Percentiles rank a stretch among this genome's conserved stretches.
phyloP scores from a whole-genome alignment of 2,888 invertebrate genomes.

The Dorcus hopei region DNA sequence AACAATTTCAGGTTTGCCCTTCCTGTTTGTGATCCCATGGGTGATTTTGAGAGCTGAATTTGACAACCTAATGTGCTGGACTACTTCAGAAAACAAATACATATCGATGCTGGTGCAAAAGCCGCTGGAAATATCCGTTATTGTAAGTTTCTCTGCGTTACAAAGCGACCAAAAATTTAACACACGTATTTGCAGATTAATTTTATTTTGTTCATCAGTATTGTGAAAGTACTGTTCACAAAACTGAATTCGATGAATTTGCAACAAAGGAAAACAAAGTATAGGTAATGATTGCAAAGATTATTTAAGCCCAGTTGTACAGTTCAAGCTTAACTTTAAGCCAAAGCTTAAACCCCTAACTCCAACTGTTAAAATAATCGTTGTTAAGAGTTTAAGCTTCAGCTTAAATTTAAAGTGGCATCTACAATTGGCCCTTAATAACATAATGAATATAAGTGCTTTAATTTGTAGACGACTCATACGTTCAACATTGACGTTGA shows the following conservation, averaged over 20 bases:
- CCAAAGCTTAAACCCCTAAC: too few relatives aligned
- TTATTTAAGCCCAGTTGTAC: too few relatives aligned
- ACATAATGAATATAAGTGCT: conserved; percentile 2
- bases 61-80: conserved; percentile 62
- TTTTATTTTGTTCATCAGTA: conserved; percentile 61
- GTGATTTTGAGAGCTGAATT: conserved; percentile 51
- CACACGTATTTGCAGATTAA: conserved; percentile 54
- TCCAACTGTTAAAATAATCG: too few relatives aligned
- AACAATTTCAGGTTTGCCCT: conserved; percentile 52
- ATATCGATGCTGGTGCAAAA: conserved; percentile 56
- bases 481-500: conserved; percentile 61
- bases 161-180: background rate
- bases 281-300: conserved; percentile 48
- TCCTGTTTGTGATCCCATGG: conserved; percentile 60
- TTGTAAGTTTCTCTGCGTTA: conserved; percentile 49
- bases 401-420: too few relatives aligned
- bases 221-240: conserved; percentile 55
- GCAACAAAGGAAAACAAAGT: conserved; percentile 58
- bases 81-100: conserved; percentile 49
- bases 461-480: conserved; percentile 54
- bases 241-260: conserved; percentile 58
- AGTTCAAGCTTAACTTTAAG: too few relatives aligned
- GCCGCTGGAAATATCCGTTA: conserved; percentile 57
- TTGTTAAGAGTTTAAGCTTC: too few relatives aligned
- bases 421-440: too few relatives aligned